phyloP scores from a whole-genome alignment of 2,888 invertebrate genomes.

The Chouioia cunea region DNA sequence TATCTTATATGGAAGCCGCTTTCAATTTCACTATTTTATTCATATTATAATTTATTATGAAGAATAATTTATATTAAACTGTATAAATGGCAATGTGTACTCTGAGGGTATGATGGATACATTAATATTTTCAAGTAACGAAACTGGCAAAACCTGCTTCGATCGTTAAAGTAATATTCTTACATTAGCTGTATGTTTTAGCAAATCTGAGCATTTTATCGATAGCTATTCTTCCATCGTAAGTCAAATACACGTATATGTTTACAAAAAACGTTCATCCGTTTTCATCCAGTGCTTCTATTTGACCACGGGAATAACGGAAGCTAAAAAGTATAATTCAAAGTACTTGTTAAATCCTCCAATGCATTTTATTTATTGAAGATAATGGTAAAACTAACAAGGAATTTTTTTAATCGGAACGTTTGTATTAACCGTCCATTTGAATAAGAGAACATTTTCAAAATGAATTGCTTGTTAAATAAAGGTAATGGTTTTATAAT shows the following conservation, averaged over 20 bases:
- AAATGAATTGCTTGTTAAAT: no score
- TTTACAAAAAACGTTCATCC: slow-evolving; percentile 13
- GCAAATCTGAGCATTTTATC: slow-evolving; percentile 23
- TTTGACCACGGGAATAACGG: slow-evolving; percentile 2
- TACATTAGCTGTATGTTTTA: slow-evolving; percentile 19
- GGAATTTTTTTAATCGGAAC: no score
- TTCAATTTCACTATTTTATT: slow-evolving; percentile 1
- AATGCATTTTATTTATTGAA: slow-evolving; percentile 1
- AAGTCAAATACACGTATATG: slow-evolving; percentile 19
- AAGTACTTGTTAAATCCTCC: slow-evolving; percentile 9
- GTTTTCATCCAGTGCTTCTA: slow-evolving; percentile 13
- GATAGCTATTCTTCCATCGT: slow-evolving; percentile 7
- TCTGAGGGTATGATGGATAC: no score
- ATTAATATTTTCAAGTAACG: no score
- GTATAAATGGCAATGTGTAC: no score
- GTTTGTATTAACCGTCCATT: no score
- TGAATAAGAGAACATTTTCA: no score
- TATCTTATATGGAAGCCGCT: not conserved
- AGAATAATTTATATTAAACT: no score
- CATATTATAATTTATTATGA: no score
- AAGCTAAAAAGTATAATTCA: not conserved
- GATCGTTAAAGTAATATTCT: slow-evolving; percentile 27
- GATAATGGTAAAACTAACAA: no score
- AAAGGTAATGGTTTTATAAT: no score
- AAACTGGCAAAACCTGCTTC: not conserved